A percentile compares a stretch with the other conserved stretches of the same genome.
Evolutionary conservation across 2,113 vertebrate species (phyloP).

Genomic region (Irena cyanogastra): DNA sequence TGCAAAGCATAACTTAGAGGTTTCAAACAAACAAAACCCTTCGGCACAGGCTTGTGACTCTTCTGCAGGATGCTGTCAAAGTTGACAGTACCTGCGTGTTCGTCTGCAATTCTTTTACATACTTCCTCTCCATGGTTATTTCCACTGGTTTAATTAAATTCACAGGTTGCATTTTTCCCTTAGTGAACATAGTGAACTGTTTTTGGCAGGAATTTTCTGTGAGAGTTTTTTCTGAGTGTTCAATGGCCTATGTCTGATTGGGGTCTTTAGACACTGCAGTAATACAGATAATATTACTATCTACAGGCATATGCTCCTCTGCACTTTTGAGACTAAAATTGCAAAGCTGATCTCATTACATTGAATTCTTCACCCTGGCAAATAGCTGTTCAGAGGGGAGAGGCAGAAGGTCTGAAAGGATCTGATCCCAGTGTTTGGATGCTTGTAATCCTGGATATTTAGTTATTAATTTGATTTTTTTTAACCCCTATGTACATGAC

Average conservation of each 20-base stretch:
- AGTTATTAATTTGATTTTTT: background rate
- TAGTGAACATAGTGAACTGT: background rate
- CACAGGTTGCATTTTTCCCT: background rate
- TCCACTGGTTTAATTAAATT: background rate
- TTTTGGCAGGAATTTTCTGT: background rate
- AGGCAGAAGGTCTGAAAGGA: background rate
- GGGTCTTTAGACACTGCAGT: background rate
- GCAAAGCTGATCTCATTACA: background rate
- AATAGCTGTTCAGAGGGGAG: background rate
- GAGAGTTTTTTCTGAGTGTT: background rate
- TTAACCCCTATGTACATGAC: fast-evolving
- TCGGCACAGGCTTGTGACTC: background rate
- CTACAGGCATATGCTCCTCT: background rate
- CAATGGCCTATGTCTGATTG: background rate
- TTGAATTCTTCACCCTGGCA: background rate
- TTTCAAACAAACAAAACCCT: background rate
- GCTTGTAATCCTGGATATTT: background rate
- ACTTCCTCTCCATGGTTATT: background rate
- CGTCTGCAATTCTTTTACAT: background rate
- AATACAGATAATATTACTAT: background rate
- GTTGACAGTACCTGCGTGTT: background rate
- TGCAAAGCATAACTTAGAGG: background rate
- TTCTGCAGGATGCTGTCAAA: background rate
- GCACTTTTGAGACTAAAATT: background rate
- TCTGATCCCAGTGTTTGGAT: background rate